These are phyloP conservation scores for Acanthacorydalis orientalis DNA, from an alignment of 2,888 invertebrate species.

Conservation along the genomic window DNA sequence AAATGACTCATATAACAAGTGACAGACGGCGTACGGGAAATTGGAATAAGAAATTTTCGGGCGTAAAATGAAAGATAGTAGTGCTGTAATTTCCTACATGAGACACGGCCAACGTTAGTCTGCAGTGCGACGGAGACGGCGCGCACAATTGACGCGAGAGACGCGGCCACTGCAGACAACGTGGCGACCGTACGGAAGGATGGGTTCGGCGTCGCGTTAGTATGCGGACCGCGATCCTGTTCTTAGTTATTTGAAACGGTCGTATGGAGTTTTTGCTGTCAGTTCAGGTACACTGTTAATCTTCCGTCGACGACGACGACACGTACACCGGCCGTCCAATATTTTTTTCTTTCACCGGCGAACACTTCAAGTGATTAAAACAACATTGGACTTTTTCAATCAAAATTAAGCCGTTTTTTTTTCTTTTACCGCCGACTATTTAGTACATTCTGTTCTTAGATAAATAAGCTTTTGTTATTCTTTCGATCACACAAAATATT, in stretches of 20 bases:
- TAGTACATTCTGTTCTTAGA: too few species aligned
- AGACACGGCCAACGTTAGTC: constrained; percentile 22
- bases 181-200: background rate
- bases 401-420: too few species aligned
- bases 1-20: constrained; percentile 21
- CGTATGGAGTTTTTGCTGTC: background rate
- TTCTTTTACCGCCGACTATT: too few species aligned
- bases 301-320: too few species aligned
- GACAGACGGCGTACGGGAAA: constrained; percentile 28
- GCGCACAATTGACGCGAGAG: background rate
- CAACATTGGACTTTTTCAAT: too few species aligned
- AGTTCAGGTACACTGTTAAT: too few species aligned
- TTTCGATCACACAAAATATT: too few species aligned
- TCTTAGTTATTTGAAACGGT: background rate
- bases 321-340: too few species aligned
- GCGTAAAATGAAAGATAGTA: constrained; percentile 63
- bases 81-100: constrained; percentile 52
- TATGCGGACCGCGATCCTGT: background rate
- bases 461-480: too few species aligned
- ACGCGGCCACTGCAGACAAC: background rate
- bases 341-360: too few species aligned
- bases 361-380: too few species aligned
- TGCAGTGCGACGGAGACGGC: constrained; percentile 13
- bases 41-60: constrained; percentile 64
- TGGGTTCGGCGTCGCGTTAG: background rate